phyloP scores from a whole-genome alignment of 2,888 invertebrate genomes.

The Opisthograptis luteolata region DNA sequence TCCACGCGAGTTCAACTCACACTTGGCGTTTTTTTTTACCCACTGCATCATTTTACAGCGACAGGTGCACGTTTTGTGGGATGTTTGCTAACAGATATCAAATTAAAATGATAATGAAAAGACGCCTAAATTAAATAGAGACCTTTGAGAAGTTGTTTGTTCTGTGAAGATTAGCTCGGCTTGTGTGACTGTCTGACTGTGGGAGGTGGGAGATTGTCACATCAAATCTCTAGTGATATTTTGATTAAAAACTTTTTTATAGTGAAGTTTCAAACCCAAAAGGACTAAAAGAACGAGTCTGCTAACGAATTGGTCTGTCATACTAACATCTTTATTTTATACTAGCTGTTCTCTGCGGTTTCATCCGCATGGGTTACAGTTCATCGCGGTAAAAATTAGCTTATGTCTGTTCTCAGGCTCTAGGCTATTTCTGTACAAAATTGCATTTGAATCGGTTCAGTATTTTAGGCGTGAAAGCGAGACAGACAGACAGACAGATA shows the following conservation, averaged over 20 bases:
- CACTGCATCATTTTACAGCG: slow-evolving; percentile 24
- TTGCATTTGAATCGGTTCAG: too few species aligned
- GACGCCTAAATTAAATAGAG: slow-evolving; percentile 52
- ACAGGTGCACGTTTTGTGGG: slow-evolving; percentile 55
- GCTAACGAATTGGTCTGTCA: too few species aligned
- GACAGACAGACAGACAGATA: too few species aligned
- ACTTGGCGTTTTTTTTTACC: slow-evolving; percentile 25
- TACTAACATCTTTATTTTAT: too few species aligned
- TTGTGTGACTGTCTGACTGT: slow-evolving; percentile 34
- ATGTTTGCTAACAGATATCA: slow-evolving; percentile 57
- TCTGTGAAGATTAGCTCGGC: slow-evolving; percentile 24
- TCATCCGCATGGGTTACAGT: too few species aligned
- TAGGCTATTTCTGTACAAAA: too few species aligned
- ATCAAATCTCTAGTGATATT: background rate
- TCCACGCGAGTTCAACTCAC: too few species aligned
- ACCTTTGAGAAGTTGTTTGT: slow-evolving; percentile 43
- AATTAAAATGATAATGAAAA: slow-evolving; percentile 62
- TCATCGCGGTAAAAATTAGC: too few species aligned
- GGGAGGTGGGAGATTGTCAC: slow-evolving; percentile 39
- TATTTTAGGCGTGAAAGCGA: too few species aligned
- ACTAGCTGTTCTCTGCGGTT: too few species aligned
- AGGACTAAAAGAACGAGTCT: too few species aligned
- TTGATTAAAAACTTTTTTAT: background rate
- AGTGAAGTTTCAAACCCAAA: background rate
- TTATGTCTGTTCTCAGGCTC: too few species aligned